Conservation (phyloP, 2,113 vertebrate genomes). For the Atrichornis clamosus region DNA sequence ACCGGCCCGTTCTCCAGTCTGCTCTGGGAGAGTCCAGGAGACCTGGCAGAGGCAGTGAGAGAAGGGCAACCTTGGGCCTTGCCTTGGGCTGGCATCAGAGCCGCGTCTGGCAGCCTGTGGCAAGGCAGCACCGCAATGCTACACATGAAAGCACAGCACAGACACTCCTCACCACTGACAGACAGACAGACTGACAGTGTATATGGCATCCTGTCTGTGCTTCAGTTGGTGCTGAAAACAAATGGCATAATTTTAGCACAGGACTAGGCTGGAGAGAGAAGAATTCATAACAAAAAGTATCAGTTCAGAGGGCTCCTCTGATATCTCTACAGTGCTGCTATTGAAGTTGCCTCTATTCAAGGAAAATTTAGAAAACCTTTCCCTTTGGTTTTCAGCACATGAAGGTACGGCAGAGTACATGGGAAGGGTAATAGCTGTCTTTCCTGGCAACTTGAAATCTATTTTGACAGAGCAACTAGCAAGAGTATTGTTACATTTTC, state of each 20-base stretch:
- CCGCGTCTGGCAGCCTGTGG: neutral
- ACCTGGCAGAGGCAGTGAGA: neutral
- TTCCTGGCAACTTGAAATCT: neutral
- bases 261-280: neutral
- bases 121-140: neutral
- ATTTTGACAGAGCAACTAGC: neutral
- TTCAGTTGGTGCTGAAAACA: neutral
- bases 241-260: neutral
- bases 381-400: neutral
- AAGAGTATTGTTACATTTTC: neutral
- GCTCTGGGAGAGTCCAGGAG: neutral
- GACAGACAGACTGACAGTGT: neutral
- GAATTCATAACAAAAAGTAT: neutral
- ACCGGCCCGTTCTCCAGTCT: rapidly evolving
- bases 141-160: rapidly evolving
- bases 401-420: neutral
- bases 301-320: neutral
- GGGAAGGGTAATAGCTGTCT: neutral
- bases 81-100: neutral
- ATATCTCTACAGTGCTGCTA: neutral
- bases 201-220: neutral
- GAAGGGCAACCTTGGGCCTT: neutral
- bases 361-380: neutral
- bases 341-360: neutral
- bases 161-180: neutral